These are phyloP conservation scores for Sula dactylatra DNA, from an alignment of 2,113 vertebrate genomes.

Conservation along the genomic window DNA sequence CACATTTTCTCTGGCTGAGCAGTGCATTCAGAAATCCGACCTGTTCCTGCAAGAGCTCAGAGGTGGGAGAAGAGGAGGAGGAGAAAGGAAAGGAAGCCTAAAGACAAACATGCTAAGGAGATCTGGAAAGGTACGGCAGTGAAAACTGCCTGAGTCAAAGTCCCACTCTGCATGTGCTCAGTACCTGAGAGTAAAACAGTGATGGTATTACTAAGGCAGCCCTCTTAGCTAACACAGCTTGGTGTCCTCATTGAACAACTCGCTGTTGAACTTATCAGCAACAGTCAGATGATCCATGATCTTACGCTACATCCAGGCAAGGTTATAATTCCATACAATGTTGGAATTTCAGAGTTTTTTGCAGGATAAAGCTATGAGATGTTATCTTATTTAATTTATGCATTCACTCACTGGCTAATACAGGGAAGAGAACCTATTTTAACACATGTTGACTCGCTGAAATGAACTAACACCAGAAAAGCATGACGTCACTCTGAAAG, in stretches of 20 bases:
- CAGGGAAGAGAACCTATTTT: neutral
- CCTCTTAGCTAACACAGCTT: neutral
- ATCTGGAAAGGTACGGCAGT: neutral
- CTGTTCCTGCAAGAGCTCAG: neutral
- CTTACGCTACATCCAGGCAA: neutral
- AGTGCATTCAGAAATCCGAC: neutral
- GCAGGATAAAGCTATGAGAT: neutral
- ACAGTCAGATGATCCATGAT: neutral
- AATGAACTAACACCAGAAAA: neutral
- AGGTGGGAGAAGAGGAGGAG: neutral
- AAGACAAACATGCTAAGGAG: neutral
- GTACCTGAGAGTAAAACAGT: neutral
- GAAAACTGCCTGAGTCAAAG: neutral
- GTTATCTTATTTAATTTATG: neutral
- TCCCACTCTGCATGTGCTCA: neutral
- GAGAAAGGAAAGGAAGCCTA: neutral
- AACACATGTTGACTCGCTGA: neutral
- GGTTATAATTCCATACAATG: neutral
- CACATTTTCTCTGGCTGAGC: neutral
- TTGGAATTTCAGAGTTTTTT: neutral
- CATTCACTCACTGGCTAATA: neutral
- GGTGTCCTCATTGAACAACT: neutral
- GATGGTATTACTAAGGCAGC: neutral
- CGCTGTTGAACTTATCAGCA: accelerated
- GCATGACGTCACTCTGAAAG: neutral